Evolutionary conservation across 2,888 invertebrate genomes (phyloP).

Genomic region (Conomelus anceps): DNA sequence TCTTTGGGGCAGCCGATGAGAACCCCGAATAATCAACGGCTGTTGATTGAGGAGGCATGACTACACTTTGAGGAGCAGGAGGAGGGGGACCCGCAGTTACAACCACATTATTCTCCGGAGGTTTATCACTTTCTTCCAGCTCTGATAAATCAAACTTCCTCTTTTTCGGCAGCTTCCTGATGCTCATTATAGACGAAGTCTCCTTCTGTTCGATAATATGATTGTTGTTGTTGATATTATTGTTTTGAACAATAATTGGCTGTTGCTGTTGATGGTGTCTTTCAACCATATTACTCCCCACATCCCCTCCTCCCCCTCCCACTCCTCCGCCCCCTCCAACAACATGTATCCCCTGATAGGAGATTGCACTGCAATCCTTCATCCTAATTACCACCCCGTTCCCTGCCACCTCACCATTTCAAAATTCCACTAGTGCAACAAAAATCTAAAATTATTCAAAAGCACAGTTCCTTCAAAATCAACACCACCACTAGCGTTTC

Average conservation of each 20-base stretch:
- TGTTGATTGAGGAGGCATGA: conserved; percentile 50
- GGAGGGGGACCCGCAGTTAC: background rate
- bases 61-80: conserved; percentile 24
- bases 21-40: conserved; percentile 51
- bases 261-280: background rate
- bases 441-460: background rate
- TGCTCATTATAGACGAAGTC: conserved; percentile 47
- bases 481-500: background rate
- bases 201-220: conserved; percentile 33
- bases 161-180: conserved; percentile 83
- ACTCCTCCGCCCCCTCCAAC: background rate
- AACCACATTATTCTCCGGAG: conserved; percentile 23
- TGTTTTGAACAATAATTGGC: conserved; percentile 21
- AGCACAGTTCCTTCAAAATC: background rate
- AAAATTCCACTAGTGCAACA: background rate
- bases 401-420: background rate
- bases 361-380: background rate
- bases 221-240: conserved; percentile 23
- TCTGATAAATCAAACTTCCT: conserved; percentile 78
- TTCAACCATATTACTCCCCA: background rate
- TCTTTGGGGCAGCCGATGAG: background rate
- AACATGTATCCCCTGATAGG: background rate
- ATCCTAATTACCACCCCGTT: background rate
- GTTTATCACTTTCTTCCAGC: conserved; percentile 59
- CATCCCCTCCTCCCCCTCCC: background rate